Evolutionary conservation across 2,797 vertebrate genomes (phyloP), one percentile per base, ranked within the genome.

Genomic region (Helicolenus hilgendorfi): DNA sequence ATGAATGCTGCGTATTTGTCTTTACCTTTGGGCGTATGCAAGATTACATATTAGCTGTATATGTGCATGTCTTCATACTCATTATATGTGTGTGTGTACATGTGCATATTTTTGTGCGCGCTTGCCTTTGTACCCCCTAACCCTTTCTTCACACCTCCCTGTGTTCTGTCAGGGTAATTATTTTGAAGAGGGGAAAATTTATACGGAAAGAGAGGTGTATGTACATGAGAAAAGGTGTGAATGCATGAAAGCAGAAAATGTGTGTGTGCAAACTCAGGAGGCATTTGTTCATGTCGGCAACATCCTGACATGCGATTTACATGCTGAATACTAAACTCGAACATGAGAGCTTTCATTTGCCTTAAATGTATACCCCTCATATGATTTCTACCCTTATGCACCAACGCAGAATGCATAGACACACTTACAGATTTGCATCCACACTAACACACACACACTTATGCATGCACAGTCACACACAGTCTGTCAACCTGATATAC

Each of bases 401-500:
- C 64, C 33, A 49, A 38, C 45, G 49, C 59, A 67, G 24, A 75
- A 49, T 56, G 69, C 35, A 67, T 31, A 81, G 29, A 72, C 63
- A 65, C 77, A 71, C 71, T 74, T 14, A 75, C 18, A 85, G 59
- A 87, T 73, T 74, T 26, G 24, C 63, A 58, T 77, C 13, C 27
- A 76, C 60, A 59, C 77, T 65, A 62, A 41, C 83, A 56, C 60
- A 73, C 33, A 69, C 18, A 63, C 64, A 73, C 72, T 75, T 78
- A 64, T 55, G 77, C 89, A 89, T 85, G 78, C 87, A 77, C 59
- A 72, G 78, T 79, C 88, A 81, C 78, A 89, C 71, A 35, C 88
- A 67, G 26, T 79, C 85, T 90, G 89, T 92, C 93, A 95, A 67
- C 77, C 58, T 88, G 87, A 94, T 90, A 80, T 70, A 74, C 64